Conservation (phyloP, 2,888 invertebrate genomes). For the Eumerus sabulonum region DNA sequence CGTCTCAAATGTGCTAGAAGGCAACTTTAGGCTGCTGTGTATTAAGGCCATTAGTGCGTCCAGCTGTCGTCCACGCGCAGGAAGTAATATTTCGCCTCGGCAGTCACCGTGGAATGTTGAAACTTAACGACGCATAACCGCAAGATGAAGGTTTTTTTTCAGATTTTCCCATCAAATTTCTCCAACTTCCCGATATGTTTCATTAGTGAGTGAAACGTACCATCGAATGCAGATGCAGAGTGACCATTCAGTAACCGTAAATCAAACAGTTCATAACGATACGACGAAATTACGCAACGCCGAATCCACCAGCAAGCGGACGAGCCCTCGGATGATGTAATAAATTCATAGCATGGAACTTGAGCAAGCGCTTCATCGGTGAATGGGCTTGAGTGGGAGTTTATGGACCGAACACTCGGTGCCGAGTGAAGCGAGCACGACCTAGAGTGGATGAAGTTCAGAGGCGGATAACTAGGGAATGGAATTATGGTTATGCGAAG, state of each 20-base stretch:
- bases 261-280: constrained; percentile 55
- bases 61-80: constrained; percentile 25
- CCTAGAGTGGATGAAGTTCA: not conserved
- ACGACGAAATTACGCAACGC: too few species aligned
- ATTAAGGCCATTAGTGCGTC: constrained; percentile 26
- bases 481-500: constrained; percentile 53
- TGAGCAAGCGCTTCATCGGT: constrained; percentile 27
- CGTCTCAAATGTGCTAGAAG: too few species aligned
- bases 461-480: constrained; percentile 11
- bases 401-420: constrained; percentile 17
- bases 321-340: constrained; percentile 42
- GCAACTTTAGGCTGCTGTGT: constrained; percentile 16
- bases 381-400: constrained; percentile 33
- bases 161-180: too few species aligned
- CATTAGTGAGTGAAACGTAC: not conserved
- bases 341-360: constrained; percentile 49
- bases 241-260: constrained; percentile 28
- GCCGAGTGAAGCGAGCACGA: not conserved
- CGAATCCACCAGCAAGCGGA: too few species aligned
- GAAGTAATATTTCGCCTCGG: constrained; percentile 32
- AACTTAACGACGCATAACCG: constrained; percentile 49
- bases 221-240: constrained; percentile 27
- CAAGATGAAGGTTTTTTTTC: too few species aligned
- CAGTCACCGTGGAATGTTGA: constrained; percentile 22
- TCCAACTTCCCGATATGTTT: too few species aligned